Evolutionary conservation across 2,797 vertebrate species (phyloP).

Genomic region (Etheostoma nigrum): DNA sequence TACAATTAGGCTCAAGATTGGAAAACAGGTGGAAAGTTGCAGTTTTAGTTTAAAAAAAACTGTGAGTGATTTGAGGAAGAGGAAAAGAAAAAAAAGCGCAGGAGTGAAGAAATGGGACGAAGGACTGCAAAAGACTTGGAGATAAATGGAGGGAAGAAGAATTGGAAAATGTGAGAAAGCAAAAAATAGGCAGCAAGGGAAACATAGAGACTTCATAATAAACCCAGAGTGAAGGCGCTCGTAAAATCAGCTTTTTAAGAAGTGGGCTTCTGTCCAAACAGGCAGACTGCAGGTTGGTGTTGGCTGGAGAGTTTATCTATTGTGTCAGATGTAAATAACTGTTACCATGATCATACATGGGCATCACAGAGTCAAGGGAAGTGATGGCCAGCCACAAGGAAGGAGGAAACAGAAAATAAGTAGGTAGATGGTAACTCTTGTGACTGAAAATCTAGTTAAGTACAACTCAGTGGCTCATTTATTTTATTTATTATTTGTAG

Average conservation of each 20-base stretch:
- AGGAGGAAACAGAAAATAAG: conserved; percentile 15
- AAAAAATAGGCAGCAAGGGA: conserved; percentile 29
- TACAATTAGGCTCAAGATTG: conserved; percentile 56
- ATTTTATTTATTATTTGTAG: neutral
- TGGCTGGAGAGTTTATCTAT: conserved; percentile 59
- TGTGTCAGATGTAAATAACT: conserved; percentile 49
- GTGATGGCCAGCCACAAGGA: conserved; percentile 13
- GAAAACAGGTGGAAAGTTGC: conserved; percentile 68
- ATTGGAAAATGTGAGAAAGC: conserved; percentile 64
- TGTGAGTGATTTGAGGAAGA: conserved; percentile 26
- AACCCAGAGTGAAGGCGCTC: conserved; percentile 50
- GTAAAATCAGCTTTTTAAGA: conserved; percentile 70
- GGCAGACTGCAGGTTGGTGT: conserved; percentile 59
- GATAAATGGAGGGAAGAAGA: conserved; percentile 49
- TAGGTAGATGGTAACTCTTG: neutral
- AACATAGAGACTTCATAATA: conserved; percentile 16
- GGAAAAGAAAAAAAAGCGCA: conserved; percentile 14
- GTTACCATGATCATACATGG: conserved; percentile 27
- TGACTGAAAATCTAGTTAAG: neutral
- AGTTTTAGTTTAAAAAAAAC: conserved; percentile 38
- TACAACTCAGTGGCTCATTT: neutral
- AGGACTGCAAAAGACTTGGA: conserved; percentile 13
- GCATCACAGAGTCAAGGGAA: conserved; percentile 19
- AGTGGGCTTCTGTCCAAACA: conserved; percentile 52
- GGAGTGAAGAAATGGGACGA: conserved; percentile 15